These are phyloP conservation scores for Stomorhina lunata DNA, from an alignment of 2,888 invertebrate genomes.

Conservation along the genomic window DNA sequence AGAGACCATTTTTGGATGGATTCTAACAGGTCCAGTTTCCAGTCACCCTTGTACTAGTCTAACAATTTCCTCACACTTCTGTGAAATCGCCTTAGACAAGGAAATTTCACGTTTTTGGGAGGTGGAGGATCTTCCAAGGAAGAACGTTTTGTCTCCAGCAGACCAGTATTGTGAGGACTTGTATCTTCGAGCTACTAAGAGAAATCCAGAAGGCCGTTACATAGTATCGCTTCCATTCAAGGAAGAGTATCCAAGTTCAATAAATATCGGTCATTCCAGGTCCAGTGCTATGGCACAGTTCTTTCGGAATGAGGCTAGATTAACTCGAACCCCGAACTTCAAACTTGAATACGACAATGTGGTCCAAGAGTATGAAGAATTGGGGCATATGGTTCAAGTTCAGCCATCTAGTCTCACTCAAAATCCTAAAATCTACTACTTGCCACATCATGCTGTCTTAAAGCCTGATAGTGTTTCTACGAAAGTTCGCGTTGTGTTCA, in stretches of 20 bases:
- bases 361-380: conserved; percentile 63
- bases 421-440: conserved; percentile 33
- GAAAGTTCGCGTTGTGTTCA: conserved; percentile 61
- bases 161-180: no score
- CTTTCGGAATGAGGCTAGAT: no score
- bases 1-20: no score
- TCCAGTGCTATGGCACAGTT: no score
- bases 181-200: no score
- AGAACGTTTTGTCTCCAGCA: no score
- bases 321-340: background rate
- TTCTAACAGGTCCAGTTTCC: no score
- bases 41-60: no score
- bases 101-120: no score
- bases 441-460: conserved; percentile 55
- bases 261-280: background rate
- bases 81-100: no score
- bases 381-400: conserved; percentile 67
- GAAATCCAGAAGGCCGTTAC: no score
- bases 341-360: conserved; percentile 32
- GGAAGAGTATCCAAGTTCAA: background rate
- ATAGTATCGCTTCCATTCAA: background rate
- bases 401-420: background rate
- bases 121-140: background rate
- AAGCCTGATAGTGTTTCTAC: conserved; percentile 45
- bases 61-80: background rate